phyloP scores from a whole-genome alignment of 2,797 vertebrate genomes.

The Falco concolor region DNA sequence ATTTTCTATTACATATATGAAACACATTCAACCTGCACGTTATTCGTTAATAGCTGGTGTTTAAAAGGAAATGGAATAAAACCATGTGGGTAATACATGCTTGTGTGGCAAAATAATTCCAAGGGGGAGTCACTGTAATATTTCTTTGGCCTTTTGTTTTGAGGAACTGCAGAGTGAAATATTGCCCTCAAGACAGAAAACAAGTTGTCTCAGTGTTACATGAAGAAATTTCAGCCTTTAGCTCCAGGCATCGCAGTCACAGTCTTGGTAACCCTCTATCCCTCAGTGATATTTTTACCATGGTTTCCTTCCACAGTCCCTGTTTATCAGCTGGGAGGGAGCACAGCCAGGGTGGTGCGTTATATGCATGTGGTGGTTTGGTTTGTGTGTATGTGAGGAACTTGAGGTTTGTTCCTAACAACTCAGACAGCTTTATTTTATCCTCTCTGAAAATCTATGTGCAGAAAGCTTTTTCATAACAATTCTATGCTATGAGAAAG shows the following conservation, averaged over 20 bases:
- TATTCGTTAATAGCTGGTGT: neutral
- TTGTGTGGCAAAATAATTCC: neutral
- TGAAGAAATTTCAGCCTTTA: neutral
- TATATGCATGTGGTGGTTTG: neutral
- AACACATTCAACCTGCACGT: neutral
- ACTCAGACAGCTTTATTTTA: neutral
- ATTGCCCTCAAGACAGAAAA: neutral
- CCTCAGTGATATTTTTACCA: neutral
- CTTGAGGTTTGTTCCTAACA: neutral
- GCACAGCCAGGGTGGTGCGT: neutral
- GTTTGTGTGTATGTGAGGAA: neutral
- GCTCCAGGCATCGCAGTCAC: neutral
- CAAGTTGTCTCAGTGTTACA: neutral
- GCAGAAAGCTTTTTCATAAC: neutral
- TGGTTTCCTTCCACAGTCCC: neutral
- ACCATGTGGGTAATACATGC: neutral
- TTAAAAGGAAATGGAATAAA: conserved; percentile 1
- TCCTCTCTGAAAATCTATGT: neutral
- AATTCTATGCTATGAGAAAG: neutral
- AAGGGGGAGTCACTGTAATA: neutral
- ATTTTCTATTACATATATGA: conserved; percentile 2
- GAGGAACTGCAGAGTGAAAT: neutral
- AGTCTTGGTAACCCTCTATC: neutral
- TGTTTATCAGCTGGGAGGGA: neutral
- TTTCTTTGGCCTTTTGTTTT: neutral